These are phyloP conservation scores for Urocolius indicus DNA, from an alignment of 2,113 vertebrate genomes.

Conservation along the genomic window DNA sequence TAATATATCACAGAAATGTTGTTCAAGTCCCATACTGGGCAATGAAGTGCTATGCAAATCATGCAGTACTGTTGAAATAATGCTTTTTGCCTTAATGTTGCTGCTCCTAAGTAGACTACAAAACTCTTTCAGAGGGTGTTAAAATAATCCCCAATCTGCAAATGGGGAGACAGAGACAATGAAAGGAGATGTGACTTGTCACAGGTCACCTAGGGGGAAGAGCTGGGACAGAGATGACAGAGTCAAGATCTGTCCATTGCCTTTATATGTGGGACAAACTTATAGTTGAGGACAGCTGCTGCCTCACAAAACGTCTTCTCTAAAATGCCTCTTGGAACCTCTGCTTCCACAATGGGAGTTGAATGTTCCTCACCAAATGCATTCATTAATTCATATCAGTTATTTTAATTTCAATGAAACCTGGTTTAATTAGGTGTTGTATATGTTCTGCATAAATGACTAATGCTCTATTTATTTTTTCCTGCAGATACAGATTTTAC, in stretches of 20 bases:
- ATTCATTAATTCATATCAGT: slow-evolving; percentile 41
- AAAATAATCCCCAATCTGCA: neutral
- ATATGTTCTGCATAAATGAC: slow-evolving; percentile 37
- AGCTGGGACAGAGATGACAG: neutral
- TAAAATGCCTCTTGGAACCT: neutral
- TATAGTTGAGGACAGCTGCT: neutral
- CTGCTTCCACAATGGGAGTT: neutral
- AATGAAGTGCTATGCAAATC: slow-evolving; percentile 3
- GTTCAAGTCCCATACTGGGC: neutral
- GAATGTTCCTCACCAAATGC: slow-evolving; percentile 13
- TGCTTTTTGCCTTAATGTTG: neutral
- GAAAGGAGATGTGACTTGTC: neutral
- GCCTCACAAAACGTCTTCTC: neutral
- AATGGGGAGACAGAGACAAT: fast-evolving
- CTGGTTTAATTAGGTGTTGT: slow-evolving; percentile 63
- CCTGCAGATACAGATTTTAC: neutral
- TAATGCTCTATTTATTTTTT: neutral
- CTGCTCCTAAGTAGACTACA: neutral
- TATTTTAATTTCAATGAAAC: slow-evolving; percentile 69
- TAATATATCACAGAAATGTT: neutral
- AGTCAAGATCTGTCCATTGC: neutral
- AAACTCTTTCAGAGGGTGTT: neutral
- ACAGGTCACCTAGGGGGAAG: neutral
- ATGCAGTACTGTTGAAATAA: neutral
- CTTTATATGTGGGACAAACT: fast-evolving